Evolutionary conservation across 2,113 vertebrate species (phyloP).

Genomic region (Ailuropoda melanoleuca): DNA sequence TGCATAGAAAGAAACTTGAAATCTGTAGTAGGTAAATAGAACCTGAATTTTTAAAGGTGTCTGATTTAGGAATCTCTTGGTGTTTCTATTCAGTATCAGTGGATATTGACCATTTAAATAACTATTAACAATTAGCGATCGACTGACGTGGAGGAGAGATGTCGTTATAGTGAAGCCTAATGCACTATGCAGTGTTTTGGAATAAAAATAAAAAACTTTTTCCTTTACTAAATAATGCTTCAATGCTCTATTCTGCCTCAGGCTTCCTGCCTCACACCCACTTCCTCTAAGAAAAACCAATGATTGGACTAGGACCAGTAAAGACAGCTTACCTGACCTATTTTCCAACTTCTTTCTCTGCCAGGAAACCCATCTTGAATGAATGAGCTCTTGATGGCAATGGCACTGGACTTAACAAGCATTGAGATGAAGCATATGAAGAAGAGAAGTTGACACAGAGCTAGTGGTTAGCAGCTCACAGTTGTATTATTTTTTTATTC

Average conservation of each 20-base stretch:
- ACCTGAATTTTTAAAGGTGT: constrained; percentile 1
- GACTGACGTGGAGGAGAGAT: background rate
- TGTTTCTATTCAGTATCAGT: background rate
- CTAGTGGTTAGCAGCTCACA: background rate
- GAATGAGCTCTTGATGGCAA: background rate
- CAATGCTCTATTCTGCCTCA: background rate
- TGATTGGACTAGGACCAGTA: background rate
- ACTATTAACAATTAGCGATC: background rate
- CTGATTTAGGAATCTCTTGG: background rate
- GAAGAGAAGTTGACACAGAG: constrained; percentile 26
- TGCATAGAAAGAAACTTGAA: background rate
- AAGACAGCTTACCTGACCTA: background rate
- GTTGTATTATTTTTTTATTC: constrained; percentile 3
- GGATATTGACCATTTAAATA: background rate
- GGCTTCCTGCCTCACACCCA: background rate
- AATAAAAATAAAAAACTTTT: background rate
- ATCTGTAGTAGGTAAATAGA: background rate
- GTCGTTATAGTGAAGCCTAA: background rate
- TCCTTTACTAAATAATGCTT: background rate
- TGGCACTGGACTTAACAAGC: background rate
- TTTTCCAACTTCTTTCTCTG: background rate
- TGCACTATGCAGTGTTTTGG: background rate
- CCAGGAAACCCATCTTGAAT: background rate
- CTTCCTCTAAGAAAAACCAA: constrained; percentile 7
- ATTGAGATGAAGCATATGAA: background rate